Conservation (phyloP, 2,888 invertebrate genomes). For the Sinotaia quadrata region DNA sequence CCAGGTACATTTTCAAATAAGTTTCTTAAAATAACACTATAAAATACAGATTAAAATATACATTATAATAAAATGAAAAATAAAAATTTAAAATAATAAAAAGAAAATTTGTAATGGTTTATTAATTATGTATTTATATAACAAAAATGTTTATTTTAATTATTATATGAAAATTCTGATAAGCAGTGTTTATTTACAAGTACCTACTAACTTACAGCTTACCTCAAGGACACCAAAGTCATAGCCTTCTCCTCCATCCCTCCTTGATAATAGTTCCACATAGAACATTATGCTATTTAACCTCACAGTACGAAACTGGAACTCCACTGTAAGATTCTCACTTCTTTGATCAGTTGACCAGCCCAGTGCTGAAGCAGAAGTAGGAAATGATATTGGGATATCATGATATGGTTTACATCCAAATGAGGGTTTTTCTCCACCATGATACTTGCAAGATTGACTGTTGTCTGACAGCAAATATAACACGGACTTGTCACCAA, state of each 20-base stretch:
- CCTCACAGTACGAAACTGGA: slow-evolving; percentile 59
- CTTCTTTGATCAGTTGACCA: slow-evolving; percentile 30
- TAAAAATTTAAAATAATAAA: too few species aligned
- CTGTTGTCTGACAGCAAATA: slow-evolving; percentile 79
- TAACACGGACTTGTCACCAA: slow-evolving; percentile 91
- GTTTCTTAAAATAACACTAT: too few species aligned
- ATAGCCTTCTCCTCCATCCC: slow-evolving; percentile 41
- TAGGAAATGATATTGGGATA: slow-evolving; percentile 61
- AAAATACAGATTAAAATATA: too few species aligned
- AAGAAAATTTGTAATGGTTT: too few species aligned
- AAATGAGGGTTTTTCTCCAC: slow-evolving; percentile 47
- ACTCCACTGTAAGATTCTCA: slow-evolving; percentile 52
- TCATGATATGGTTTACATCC: slow-evolving; percentile 57
- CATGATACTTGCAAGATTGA: slow-evolving; percentile 43
- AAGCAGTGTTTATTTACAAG: too few species aligned
- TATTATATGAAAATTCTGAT: too few species aligned
- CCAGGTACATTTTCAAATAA: too few species aligned
- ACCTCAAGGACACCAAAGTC: slow-evolving; percentile 62
- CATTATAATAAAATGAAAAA: too few species aligned
- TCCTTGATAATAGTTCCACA: slow-evolving; percentile 45
- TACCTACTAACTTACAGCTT: neutral
- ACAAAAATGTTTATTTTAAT: too few species aligned
- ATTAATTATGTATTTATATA: too few species aligned
- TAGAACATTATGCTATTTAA: slow-evolving; percentile 55
- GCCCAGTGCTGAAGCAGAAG: slow-evolving; percentile 49